Conservation (phyloP, 1,140 invertebrate species). For the Galendromus occidentalis region DNA sequence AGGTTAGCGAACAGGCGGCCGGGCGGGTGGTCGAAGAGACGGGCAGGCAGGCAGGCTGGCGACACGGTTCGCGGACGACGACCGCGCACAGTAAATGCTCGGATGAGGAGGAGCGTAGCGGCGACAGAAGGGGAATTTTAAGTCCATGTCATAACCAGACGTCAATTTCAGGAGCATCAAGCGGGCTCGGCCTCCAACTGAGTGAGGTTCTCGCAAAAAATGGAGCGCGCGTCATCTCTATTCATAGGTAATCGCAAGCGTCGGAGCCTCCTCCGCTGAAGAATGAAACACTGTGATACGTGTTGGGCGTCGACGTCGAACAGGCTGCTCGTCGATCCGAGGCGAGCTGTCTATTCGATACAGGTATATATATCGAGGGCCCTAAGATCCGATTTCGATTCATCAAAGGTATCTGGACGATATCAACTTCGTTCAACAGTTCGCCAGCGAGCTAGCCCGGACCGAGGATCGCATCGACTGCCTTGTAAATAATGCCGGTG, state of each 20-base stretch:
- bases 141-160: no score
- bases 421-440: constrained; percentile 8
- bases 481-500: constrained; percentile 8
- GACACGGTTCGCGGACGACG: no score
- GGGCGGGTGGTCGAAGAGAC: no score
- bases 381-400: neutral
- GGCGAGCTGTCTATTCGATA: no score
- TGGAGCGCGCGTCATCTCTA: neutral
- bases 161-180: neutral
- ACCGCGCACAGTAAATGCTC: no score
- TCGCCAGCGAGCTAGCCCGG: neutral
- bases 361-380: no score
- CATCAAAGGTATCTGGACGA: neutral
- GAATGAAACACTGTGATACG: no score
- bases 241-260: neutral
- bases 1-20: no score
- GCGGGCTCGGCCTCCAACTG: neutral
- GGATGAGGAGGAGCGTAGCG: no score
- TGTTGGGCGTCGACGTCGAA: no score
- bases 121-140: no score
- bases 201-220: neutral
- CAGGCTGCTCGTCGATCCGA: neutral
- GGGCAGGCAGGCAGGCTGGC: no score
- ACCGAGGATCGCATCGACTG: constrained; percentile 6
- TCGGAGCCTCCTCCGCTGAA: neutral